Evolutionary conservation across 1,140 invertebrate genomes (phyloP).

Genomic region (Drosophila rufa): DNA sequence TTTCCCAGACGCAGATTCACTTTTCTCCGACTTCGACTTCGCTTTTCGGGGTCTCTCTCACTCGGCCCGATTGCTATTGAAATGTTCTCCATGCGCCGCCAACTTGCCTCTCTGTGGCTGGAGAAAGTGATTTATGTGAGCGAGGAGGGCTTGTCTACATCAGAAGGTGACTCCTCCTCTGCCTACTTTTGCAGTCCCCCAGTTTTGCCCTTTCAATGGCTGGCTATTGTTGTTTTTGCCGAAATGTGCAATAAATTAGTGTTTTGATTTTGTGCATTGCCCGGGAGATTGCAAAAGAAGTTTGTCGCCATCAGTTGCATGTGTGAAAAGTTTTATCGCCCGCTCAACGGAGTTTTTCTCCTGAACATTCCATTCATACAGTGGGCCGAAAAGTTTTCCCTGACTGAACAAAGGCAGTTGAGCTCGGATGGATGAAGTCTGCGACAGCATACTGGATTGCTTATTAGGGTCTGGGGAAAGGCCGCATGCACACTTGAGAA

Average conservation of each 20-base stretch:
- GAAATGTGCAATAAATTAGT: constrained; percentile 81
- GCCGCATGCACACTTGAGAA: constrained; percentile 70
- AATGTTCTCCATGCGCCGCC: constrained; percentile 65
- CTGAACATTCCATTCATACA: constrained; percentile 71
- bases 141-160: constrained; percentile 58
- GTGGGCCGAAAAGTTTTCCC: constrained; percentile 51
- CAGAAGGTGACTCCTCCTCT: constrained; percentile 34
- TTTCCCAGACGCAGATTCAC: constrained; percentile 53
- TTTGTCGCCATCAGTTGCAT: constrained; percentile 71
- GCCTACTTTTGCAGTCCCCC: constrained; percentile 54
- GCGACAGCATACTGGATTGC: constrained; percentile 51
- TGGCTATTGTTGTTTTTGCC: constrained; percentile 65
- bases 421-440: constrained; percentile 46
- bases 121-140: constrained; percentile 77
- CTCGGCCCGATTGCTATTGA: constrained; percentile 44
- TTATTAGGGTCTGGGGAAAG: constrained; percentile 53
- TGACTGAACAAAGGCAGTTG: constrained; percentile 46
- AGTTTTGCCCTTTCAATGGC: constrained; percentile 36
- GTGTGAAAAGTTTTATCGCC: constrained; percentile 74
- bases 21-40: constrained; percentile 42
- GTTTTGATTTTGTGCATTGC: constrained; percentile 80
- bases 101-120: constrained; percentile 31
- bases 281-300: constrained; percentile 41
- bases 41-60: constrained; percentile 12
- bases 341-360: constrained; percentile 28